Evolutionary conservation across 2,113 vertebrate genomes (phyloP).

Genomic region (Vidua macroura): DNA sequence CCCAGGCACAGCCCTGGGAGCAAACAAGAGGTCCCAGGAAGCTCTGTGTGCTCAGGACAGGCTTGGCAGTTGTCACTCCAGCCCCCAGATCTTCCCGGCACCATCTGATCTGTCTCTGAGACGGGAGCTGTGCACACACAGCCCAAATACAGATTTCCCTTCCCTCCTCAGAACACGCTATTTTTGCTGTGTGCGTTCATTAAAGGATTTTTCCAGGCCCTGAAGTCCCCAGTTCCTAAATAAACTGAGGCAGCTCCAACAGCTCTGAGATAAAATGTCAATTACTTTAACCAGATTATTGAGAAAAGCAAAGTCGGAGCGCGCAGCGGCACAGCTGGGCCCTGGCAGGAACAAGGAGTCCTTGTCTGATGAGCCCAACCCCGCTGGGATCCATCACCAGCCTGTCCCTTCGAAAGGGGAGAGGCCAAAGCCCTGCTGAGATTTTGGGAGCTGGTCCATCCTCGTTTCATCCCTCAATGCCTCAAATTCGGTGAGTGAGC

Average conservation of each 20-base stretch:
- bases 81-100: not conserved
- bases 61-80: not conserved
- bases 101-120: not conserved
- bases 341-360: constrained; percentile 45
- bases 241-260: not conserved
- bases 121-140: not conserved
- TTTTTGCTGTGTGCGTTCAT: not conserved
- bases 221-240: constrained; percentile 15
- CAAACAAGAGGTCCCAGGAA: not conserved
- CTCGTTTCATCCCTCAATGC: not conserved
- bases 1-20: not conserved
- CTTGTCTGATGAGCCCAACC: not conserved
- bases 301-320: constrained; percentile 5
- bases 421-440: not conserved
- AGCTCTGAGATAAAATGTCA: constrained; percentile 43
- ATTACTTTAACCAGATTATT: constrained; percentile 63
- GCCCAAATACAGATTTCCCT: not conserved
- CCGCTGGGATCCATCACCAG: not conserved
- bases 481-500: not conserved
- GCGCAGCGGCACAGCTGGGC: constrained; percentile 19
- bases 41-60: not conserved
- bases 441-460: not conserved
- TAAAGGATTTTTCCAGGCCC: constrained; percentile 12
- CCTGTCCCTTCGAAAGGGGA: not conserved
- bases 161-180: not conserved